Base-by-base conservation (phyloP, 2,888 invertebrate genomes). In the Creontiades dilutus region DNA sequence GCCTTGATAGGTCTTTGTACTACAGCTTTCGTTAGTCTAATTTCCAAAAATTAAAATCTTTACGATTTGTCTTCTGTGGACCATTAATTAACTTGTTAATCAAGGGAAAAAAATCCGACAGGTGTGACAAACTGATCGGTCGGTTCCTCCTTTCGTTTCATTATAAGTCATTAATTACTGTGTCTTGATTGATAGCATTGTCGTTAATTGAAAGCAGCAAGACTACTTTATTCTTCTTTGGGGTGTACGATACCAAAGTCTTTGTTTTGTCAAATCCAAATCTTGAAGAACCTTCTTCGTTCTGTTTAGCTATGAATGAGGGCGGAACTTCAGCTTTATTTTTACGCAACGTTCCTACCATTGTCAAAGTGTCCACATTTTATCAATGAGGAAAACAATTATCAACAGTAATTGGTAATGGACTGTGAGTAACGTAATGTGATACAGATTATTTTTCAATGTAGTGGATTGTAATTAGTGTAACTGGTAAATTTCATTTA, bases 111-210 rank as follows among this genome's bases (percentile, higher is more conserved):
- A n/a, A n/a, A n/a, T n/a, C n/a, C n/a, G n/a, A 90, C 92, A 92
- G 13, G 90, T 89, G 68, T 90, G 91, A 86, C 92, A 92, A 90
- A 92, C 90, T 92, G 89, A 86, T 92, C 92, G 48, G 90, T 92
- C 92, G 68, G 92, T 92, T 47, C 92, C 92, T 86, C 91, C 91
- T 91, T 92, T 92, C 27, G 92, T 92, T 76, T 75, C 90, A 89
- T 92, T 92, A 90, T 92, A 92, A 89, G 92, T 90, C 23, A 91
- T 78, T 23, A 92, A 92, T 92, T 28, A 86, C 90, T 16, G 92
- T 91, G 14, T 91, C 91, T 85, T 86, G 82, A 91, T 92, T 90
- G 61, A 92, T 91, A 78, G 89, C 90, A 61, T 81, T 57, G 85
- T 82, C 81, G 76, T 91, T 92, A 16, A 92, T 92, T 84, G 92